These are phyloP conservation scores for Phocoena phocoena DNA, from an alignment of 2,113 vertebrate species.

Conservation along the genomic window DNA sequence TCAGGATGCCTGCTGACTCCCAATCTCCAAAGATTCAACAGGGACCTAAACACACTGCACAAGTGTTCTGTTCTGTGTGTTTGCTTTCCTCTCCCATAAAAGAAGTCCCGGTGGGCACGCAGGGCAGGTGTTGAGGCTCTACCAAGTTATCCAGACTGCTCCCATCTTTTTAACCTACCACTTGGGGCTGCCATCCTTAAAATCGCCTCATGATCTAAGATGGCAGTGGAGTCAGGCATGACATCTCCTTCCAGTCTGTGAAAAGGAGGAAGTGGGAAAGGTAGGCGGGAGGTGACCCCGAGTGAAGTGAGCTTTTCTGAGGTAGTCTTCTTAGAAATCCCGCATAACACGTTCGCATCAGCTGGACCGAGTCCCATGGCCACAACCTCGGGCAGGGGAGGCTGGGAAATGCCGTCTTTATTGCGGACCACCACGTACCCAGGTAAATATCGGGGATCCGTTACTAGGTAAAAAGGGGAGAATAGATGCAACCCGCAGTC, in stretches of 20 bases:
- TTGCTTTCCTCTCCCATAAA: background rate
- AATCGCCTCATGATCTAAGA: background rate
- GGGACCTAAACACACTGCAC: background rate
- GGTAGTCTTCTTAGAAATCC: background rate
- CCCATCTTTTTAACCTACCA: background rate
- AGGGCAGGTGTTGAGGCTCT: background rate
- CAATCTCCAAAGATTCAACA: background rate
- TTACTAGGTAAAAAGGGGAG: background rate
- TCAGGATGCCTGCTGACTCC: background rate
- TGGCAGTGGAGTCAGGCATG: background rate
- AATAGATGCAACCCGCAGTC: background rate
- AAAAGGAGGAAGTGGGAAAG: background rate
- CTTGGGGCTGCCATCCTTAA: fast-evolving
- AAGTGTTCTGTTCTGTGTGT: background rate
- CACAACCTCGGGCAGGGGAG: background rate
- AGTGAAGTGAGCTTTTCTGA: background rate
- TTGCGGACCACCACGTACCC: background rate
- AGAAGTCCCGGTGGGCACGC: background rate
- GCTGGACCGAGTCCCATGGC: background rate
- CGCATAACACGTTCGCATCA: background rate
- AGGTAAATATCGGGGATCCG: background rate
- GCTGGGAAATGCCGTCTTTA: background rate
- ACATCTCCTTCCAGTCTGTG: background rate
- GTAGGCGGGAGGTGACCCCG: background rate
- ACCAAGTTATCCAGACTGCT: background rate